Base-by-base conservation (phyloP, 2,113 vertebrate species). In the Tursiops truncatus region DNA sequence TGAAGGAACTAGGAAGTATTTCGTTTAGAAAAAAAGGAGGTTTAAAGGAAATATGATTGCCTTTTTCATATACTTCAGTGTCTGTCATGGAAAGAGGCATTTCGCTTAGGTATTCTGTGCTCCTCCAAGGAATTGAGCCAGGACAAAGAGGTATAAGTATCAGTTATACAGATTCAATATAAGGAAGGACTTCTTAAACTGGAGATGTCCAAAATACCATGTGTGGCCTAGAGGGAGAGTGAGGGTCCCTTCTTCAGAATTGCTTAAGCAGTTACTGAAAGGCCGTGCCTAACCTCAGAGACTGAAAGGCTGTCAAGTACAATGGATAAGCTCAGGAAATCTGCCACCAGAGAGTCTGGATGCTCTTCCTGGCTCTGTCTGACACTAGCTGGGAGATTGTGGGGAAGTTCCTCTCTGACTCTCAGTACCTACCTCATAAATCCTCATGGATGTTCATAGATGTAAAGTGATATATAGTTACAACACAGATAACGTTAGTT, bases 41-140 rank as follows among this genome's bases (percentile, higher is more conserved):
- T 87, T 83, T 74, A 56, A 4, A 38, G 10, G 28, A 80, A 82
- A 41, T 38, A 4, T 90, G 67, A 56, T 70, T 25, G 28, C 23
- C 67, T 36, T 88, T 80, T 96, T 94, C 33, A 79, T 47, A 15
- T 41, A 62, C 23, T 38, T 82, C 65, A 62, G 28, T 20, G 1
- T 71, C 33, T 70, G 36, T 97, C 73, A 71, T 17, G 8, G 50
- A 63, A 76, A 73, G 77, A 79, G 62, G n/a, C 8, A 56, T 84
- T 91, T 94, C 26, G 68, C 68, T 95, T 92, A 21, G 21, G 56
- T 58, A 94, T 87, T 90, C 33, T 95, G 68, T 80, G 36, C 58
- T 94, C 23, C 33, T 92, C 63, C 15, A 50, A 86, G 21, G 33
- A 44, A 71, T 23, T 56, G 73, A 96, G 71, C 21, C 33, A 77